phyloP scores from a whole-genome alignment of 1,140 invertebrate genomes.

The Trissolcus basalis region DNA sequence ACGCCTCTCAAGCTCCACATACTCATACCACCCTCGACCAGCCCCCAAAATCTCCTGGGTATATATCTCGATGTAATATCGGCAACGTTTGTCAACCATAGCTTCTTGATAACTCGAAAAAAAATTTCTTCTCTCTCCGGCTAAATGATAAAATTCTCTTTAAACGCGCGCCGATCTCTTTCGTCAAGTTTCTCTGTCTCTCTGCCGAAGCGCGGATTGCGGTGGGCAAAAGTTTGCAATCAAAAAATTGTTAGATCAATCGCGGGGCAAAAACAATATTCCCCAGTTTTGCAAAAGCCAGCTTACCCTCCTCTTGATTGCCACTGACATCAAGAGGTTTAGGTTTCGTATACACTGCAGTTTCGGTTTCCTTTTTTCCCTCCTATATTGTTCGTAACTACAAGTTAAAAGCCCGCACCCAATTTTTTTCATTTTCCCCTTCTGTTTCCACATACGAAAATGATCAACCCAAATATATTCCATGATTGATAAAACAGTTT shows the following conservation, averaged over 20 bases:
- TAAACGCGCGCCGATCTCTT: neutral
- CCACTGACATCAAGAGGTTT: constrained; percentile 46
- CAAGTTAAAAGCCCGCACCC: constrained; percentile 32
- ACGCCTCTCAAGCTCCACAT: constrained; percentile 74
- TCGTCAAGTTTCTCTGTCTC: too few relatives aligned
- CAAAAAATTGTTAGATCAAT: too few relatives aligned
- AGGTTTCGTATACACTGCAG: constrained; percentile 40
- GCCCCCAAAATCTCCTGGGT: constrained; percentile 64
- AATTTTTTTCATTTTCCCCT: too few relatives aligned
- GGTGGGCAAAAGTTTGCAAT: too few relatives aligned
- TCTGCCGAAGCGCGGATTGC: too few relatives aligned
- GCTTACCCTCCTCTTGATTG: constrained; percentile 35
- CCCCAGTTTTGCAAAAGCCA: constrained; percentile 15
- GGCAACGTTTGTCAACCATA: constrained; percentile 67
- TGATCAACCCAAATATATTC: too few relatives aligned
- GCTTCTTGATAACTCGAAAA: constrained; percentile 62
- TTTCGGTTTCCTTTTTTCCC: constrained; percentile 19
- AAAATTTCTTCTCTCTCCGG: constrained; percentile 14
- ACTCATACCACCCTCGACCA: constrained; percentile 74
- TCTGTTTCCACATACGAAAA: too few relatives aligned
- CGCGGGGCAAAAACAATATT: too few relatives aligned
- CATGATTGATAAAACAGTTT: neutral
- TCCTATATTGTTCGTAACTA: constrained; percentile 35
- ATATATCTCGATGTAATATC: constrained; percentile 61
- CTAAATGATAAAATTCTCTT: constrained; percentile 29